Percentiles rank a stretch among this genome's conserved stretches.
Conservation (phyloP, 2,888 invertebrate species). For the Stenotaenia linearis region DNA sequence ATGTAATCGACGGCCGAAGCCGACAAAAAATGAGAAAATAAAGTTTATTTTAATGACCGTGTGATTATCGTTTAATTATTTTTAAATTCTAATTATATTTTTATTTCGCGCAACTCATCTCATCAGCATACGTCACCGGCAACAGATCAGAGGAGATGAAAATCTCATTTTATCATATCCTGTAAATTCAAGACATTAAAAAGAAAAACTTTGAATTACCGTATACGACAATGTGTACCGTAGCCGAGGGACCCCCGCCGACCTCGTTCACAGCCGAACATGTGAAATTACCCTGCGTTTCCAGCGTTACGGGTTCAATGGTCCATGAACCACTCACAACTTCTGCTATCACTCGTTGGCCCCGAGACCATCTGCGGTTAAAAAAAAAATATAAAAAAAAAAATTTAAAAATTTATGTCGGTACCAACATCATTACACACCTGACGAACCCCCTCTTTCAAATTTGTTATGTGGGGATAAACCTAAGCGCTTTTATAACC, state of each 20-base stretch:
- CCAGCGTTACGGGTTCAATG: constrained; percentile 74
- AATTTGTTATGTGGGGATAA: background rate
- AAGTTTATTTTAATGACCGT: too few species aligned
- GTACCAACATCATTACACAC: constrained; percentile 27
- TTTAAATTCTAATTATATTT: too few species aligned
- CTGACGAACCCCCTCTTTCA: background rate
- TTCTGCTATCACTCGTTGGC: constrained; percentile 66
- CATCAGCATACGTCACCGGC: too few species aligned
- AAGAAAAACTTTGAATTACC: constrained; percentile 49
- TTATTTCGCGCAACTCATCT: too few species aligned
- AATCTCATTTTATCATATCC: too few species aligned
- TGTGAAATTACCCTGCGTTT: constrained; percentile 81
- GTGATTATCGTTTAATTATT: too few species aligned
- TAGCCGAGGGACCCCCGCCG: constrained; percentile 66
- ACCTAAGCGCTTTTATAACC: background rate
- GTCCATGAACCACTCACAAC: constrained; percentile 70
- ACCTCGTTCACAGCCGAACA: constrained; percentile 81
- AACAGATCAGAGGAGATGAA: background rate
- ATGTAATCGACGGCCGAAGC: too few species aligned
- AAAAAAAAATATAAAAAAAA: background rate
- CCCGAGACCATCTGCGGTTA: constrained; percentile 65
- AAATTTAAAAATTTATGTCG: constrained; percentile 2
- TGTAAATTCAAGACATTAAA: too few species aligned
- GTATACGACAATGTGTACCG: constrained; percentile 63
- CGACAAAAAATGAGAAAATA: too few species aligned